Base-by-base conservation (phyloP, 2,113 vertebrate species). In the Cochlearius cochlearius region DNA sequence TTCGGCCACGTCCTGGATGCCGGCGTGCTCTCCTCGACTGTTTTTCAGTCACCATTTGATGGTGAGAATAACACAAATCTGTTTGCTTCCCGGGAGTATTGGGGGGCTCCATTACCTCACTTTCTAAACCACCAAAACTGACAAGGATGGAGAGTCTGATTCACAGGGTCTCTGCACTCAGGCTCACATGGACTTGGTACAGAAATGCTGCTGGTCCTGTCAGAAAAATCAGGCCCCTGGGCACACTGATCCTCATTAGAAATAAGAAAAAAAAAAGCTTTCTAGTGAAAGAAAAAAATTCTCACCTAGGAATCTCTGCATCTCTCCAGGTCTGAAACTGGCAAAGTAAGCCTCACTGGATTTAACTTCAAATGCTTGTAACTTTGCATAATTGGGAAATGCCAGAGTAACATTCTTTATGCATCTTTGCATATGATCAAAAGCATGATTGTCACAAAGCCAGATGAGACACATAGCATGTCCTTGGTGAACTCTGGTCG, bases 351-450 rank as follows among this genome's bases (percentile, higher is more conserved):
- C 59, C 80, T 87, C 88, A 53, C 34, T 26, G 80, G 83, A 60
- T 92, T 92, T 89, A 86, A 91, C 77, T 94, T 95, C 91, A 97
- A 92, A 92, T 78, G 69, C 71, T 75, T 75, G 1, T 56, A 87
- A 75, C 36, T 86, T 86, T 94, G 95, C 60, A 79, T 94, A 95
- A 92, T 62, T 94, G 53, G 39, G 69, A 87, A 93, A 78, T 39
- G 62, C 89, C 90, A 92, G 59, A 83, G 53, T 60, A 93, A 74
- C 22, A 27, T 58, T 75, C 92, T 90, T 86, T 68, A 89, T 87
- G 68, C 80, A 87, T 91, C 43, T 93, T 90, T 88, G 76, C 64
- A 26, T 43, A 75, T 30, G 88, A 94, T 95, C 95, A 95, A 92
- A 93, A 92, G 76, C 66, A 34, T 3, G 36, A 64, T 22, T 67